A percentile compares a stretch with the other conserved stretches of the same genome.
Evolutionary conservation across 2,888 invertebrate species (phyloP).

Genomic region (Eretmocerus hayati): DNA sequence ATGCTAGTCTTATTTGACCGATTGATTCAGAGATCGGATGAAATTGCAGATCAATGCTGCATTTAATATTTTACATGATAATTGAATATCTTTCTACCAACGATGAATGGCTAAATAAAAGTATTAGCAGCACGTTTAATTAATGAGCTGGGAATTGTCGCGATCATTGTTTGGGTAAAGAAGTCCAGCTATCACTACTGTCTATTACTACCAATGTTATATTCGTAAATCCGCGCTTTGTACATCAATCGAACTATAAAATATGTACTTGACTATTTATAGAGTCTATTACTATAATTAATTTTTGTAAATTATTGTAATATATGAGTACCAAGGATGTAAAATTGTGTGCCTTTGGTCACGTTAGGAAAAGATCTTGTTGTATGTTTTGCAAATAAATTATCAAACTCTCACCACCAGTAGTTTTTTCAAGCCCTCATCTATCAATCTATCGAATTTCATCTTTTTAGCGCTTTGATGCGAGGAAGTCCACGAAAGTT

Average conservation of each 20-base stretch:
- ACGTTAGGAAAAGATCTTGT: constrained; percentile 43
- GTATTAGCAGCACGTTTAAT: constrained; percentile 17
- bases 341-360: constrained; percentile 44
- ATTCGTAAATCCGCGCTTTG: constrained; percentile 33
- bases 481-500: too few species aligned
- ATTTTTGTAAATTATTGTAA: constrained; percentile 42
- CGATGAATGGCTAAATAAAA: constrained; percentile 11
- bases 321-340: constrained; percentile 30
- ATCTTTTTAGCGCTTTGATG: too few species aligned
- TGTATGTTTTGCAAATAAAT: constrained; percentile 43
- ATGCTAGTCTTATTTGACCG: constrained; percentile 1
- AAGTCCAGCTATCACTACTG: constrained; percentile 21
- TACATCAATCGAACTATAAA: constrained; percentile 32
- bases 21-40: too few species aligned
- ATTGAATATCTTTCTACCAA: constrained; percentile 17
- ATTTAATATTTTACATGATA: neutral
- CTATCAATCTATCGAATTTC: too few species aligned
- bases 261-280: constrained; percentile 33
- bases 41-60: too few species aligned
- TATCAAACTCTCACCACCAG: constrained; percentile 21
- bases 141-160: constrained; percentile 8
- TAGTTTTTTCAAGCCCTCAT: too few species aligned
- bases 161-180: constrained; percentile 18
- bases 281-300: constrained; percentile 32
- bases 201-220: constrained; percentile 23